These are phyloP conservation scores for Xyrichtys novacula DNA, from an alignment of 2,797 vertebrate species.

Conservation along the genomic window DNA sequence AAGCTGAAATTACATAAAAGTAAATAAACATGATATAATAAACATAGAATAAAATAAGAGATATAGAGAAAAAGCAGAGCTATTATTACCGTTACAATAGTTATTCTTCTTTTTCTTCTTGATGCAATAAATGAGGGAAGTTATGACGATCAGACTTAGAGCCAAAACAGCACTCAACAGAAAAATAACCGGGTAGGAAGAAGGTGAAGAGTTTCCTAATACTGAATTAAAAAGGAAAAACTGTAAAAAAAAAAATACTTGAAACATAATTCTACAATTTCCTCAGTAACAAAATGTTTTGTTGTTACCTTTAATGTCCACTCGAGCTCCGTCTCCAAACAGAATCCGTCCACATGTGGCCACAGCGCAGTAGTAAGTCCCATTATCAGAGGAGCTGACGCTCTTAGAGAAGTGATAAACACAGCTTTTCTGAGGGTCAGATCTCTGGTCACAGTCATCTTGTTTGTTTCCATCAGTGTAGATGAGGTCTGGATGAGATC, in stretches of 20 bases:
- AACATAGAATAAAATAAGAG: not conserved
- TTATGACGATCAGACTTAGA: not conserved
- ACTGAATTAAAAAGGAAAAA: not conserved
- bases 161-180: not conserved
- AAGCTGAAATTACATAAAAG: not conserved
- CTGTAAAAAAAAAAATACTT: too few relatives aligned
- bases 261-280: too few relatives aligned
- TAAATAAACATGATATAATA: not conserved
- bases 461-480: constrained; percentile 15
- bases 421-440: constrained; percentile 32
- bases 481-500: constrained; percentile 29
- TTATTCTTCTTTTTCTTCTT: not conserved
- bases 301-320: too few relatives aligned
- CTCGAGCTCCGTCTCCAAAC: constrained; percentile 39
- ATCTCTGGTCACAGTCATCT: constrained; percentile 16
- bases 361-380: constrained; percentile 66
- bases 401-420: constrained; percentile 35
- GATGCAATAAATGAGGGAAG: not conserved
- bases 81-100: not conserved
- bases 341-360: constrained; percentile 30
- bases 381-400: constrained; percentile 43
- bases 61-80: not conserved
- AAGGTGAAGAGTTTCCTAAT: not conserved
- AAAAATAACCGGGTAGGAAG: not conserved
- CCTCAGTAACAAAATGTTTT: too few relatives aligned